phyloP scores from a whole-genome alignment of 1,140 invertebrate species.

The Panagrolaimus sp. region DNA sequence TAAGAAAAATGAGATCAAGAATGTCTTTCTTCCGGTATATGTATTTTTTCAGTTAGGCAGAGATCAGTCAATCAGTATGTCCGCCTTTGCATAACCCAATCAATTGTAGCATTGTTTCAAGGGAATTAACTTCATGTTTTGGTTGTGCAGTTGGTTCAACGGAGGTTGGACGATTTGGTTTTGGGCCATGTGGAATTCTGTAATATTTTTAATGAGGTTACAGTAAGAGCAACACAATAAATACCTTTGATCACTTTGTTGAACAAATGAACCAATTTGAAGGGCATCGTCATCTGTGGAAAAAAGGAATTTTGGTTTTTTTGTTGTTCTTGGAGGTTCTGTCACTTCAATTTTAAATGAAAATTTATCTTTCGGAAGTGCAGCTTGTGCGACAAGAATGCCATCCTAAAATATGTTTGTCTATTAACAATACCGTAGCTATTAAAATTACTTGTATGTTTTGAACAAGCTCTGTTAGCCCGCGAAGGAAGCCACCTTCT shows the following conservation, averaged over 20 bases:
- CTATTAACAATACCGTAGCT: background rate
- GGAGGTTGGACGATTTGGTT: conserved; percentile 3
- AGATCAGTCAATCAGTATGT: background rate
- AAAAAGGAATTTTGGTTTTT: conserved; percentile 28
- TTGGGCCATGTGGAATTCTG: conserved; percentile 30
- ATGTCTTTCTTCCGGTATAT: too few relatives aligned
- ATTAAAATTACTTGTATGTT: conserved; percentile 33
- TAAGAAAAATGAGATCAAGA: too few relatives aligned
- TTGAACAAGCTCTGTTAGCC: conserved; percentile 39
- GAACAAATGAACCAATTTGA: conserved; percentile 44
- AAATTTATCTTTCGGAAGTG: conserved; percentile 36
- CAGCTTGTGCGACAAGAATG: conserved; percentile 39
- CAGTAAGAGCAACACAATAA: conserved; percentile 6
- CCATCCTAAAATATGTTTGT: conserved; percentile 36
- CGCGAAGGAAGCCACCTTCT: conserved; percentile 31
- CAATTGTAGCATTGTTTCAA: conserved; percentile 47
- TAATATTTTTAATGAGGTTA: background rate
- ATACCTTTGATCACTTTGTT: conserved; percentile 29
- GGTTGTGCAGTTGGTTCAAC: conserved; percentile 15
- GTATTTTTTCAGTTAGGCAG: too few relatives aligned
- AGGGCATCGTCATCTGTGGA: conserved; percentile 36
- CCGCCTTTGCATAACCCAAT: conserved; percentile 43
- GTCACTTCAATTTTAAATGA: conserved; percentile 24
- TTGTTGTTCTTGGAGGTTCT: conserved; percentile 21
- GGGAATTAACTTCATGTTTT: conserved; percentile 30